Percentiles rank a stretch among this genome's conserved stretches.
phyloP scores from a whole-genome alignment of 2,113 vertebrate genomes.

The Phyllopteryx taeniolatus region DNA sequence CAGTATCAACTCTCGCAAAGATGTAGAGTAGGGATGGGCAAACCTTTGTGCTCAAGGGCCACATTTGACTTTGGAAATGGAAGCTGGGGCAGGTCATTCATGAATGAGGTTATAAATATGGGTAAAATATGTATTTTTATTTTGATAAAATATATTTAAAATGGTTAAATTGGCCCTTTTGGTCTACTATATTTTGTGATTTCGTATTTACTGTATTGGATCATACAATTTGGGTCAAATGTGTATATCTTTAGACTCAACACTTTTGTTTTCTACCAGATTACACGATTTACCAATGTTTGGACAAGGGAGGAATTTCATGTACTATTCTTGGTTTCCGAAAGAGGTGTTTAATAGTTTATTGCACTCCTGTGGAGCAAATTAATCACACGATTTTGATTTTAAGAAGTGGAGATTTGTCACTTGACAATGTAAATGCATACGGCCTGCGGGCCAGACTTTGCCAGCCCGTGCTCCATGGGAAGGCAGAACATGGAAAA shows the following conservation, averaged over 20 bases:
- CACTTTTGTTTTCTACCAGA: too few species aligned
- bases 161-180: not conserved
- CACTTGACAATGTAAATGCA: not conserved
- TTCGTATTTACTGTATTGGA: too few species aligned
- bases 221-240: too few species aligned
- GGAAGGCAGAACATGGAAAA: conserved; percentile 17
- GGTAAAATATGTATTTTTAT: not conserved
- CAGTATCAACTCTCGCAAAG: conserved; percentile 13
- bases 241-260: too few species aligned
- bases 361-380: too few species aligned
- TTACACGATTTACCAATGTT: too few species aligned
- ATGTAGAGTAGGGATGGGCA: not conserved
- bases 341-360: not conserved
- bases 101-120: not conserved
- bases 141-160: not conserved
- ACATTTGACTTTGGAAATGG: not conserved
- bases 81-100: not conserved
- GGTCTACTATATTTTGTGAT: too few species aligned
- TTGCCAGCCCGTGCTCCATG: not conserved
- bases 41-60: not conserved
- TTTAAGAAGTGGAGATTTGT: not conserved
- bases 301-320: too few species aligned
- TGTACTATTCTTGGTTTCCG: not conserved
- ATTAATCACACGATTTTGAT: not conserved
- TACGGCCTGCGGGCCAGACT: not conserved